Evolutionary conservation across 92 coral and sea anemone species (phyloP), one percentile per base, ranked within the genome.

Genomic region (Porites rus): DNA sequence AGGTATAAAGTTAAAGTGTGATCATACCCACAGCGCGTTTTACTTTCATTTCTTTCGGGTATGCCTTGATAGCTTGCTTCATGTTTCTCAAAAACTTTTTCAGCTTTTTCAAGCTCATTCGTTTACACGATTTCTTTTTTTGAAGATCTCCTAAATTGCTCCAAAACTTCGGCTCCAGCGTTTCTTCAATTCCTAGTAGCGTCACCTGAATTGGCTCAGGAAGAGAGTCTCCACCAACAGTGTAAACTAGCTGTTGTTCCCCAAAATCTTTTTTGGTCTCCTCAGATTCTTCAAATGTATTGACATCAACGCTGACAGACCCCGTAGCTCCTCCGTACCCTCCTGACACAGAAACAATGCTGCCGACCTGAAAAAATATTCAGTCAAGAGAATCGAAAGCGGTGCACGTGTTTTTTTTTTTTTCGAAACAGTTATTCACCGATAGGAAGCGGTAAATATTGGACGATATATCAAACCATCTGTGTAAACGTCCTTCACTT

Each of bases 121-220:
- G 43, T 58, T 13, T 16, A 68, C 81, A 76, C 25, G 66, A 51
- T 58, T 46, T 7, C 59, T 14, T 76, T 7, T 1, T 25, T 72
- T 72, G 46, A 8, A 76, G 69, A 2, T 58, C 81, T 16, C 59
- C 54, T 24, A 76, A 62, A 62, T 58, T 58, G 43, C 51, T 31
- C 66, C 69, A 76, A 76, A 76, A 76, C 81, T 24, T 62, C 9
- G 1, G 12, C 10, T 18, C 19, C 25, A 76, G 38, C 9, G 66
- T 62, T 25, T 58, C 51, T 22, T 76, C 81, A 22, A 76, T 76
- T 16, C 66, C 19, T 22, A 58, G 17, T 4, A 76, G 81, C 6
- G 56, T 21, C 51, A 76, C 2, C 51, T 25, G 50, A 62, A 76
- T 76, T 76, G 81, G 81, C 52, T 76, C 81, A 0, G 81, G 79